A percentile compares a stretch with the other conserved stretches of the same genome.
Conservation (phyloP, 2,797 vertebrate species). For the Enteromius radiatus region DNA sequence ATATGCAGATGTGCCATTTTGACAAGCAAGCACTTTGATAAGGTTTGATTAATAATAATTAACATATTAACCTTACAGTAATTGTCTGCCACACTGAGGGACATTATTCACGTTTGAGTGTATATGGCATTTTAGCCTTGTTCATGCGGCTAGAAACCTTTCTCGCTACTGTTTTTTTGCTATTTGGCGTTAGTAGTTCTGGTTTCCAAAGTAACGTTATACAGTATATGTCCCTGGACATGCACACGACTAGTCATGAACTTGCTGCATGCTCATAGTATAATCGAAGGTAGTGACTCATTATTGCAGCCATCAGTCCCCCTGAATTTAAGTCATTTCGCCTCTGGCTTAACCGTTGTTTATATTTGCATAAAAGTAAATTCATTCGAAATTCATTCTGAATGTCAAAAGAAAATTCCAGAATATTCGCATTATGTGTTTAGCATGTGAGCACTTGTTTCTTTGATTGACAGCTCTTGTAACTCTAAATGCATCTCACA, state of each 20-base stretch:
- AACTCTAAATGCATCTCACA: constrained; percentile 23
- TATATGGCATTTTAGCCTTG: background rate
- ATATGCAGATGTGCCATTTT: constrained; percentile 43
- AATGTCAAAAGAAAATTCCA: constrained; percentile 49
- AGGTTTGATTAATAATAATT: constrained; percentile 48
- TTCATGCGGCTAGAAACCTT: background rate
- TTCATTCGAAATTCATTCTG: background rate
- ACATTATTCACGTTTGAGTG: constrained; percentile 8
- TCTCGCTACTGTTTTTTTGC: background rate
- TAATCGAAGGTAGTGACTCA: background rate
- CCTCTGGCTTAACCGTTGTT: background rate
- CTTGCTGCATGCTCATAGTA: background rate
- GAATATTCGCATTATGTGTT: constrained; percentile 48
- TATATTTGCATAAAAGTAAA: background rate
- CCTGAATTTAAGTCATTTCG: background rate
- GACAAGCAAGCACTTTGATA: constrained; percentile 42
- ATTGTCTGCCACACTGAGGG: constrained; percentile 31
- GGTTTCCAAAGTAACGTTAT: background rate
- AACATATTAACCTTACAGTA: constrained; percentile 49
- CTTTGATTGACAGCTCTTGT: constrained; percentile 21
- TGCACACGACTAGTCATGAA: background rate
- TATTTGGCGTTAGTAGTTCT: background rate
- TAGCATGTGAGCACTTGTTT: constrained; percentile 54
- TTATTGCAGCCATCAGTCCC: background rate
- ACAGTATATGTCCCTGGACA: background rate